A percentile compares a stretch with the other conserved stretches of the same genome.
Evolutionary conservation across 2,888 invertebrate genomes (phyloP).

Genomic region (Theodoxus fluviatilis): DNA sequence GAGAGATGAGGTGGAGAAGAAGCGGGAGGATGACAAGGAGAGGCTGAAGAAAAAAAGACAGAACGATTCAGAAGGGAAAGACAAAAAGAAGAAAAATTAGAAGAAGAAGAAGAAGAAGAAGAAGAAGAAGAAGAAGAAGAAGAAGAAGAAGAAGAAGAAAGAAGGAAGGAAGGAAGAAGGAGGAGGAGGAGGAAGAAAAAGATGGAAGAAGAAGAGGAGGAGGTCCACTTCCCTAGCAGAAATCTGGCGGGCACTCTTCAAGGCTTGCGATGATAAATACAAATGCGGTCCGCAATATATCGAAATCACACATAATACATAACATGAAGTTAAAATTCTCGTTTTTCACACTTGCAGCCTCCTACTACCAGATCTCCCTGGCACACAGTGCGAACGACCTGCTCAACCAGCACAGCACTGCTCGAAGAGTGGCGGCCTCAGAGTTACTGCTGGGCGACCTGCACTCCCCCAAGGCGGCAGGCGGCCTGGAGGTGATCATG

Average conservation of each 20-base stretch:
- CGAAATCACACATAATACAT: too few species aligned
- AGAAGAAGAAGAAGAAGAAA: too few species aligned
- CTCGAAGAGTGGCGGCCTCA: conserved; percentile 22
- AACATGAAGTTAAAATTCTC: background rate
- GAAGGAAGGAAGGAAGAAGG: background rate
- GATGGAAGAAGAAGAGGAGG: background rate
- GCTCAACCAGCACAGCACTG: conserved; percentile 17
- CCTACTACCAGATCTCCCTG: conserved; percentile 33
- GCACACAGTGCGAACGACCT: conserved; percentile 29
- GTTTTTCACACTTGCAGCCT: conserved; percentile 32
- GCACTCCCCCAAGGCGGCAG: conserved; percentile 30
- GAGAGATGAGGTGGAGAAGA: background rate
- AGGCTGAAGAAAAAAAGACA: background rate
- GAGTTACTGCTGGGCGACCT: conserved; percentile 35
- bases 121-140: background rate
- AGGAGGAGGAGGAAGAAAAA: background rate
- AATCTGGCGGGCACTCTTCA: too few species aligned
- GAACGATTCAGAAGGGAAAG: background rate
- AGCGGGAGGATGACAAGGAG: background rate
- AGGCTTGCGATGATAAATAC: too few species aligned
- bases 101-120: background rate
- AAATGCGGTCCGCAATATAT: too few species aligned
- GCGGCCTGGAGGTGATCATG: conserved; percentile 24
- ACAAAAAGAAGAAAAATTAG: background rate
- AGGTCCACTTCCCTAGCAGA: too few species aligned